Base-by-base conservation (phyloP, 2,888 invertebrate genomes). In the Drosophila limbata region DNA sequence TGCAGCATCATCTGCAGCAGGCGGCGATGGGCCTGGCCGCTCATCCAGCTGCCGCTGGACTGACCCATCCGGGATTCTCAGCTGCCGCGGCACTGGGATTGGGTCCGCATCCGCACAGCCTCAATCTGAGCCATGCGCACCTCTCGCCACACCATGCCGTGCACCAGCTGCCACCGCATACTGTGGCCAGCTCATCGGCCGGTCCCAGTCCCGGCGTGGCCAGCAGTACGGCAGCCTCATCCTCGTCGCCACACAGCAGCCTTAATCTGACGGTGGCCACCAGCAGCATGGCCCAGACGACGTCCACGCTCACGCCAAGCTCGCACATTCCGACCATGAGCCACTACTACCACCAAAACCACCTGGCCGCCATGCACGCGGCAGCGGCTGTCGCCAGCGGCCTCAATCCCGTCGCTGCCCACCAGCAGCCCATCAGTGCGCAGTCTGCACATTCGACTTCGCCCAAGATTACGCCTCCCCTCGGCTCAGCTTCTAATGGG, bases 261-360 rank as follows among this genome's bases (percentile, higher is more conserved):
- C 79, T 91, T 9, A 91, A 91, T 45, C 73, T 90, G 15, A 86
- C 91, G 13, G 80, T 88, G 25, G 88, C 88, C 42, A 77, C 81
- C 56, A 88, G 83, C 70, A 80, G 84, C 35, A 73, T 81, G 73
- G 84, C 88, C 1, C 77, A 69, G 28, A 84, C 84, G 3, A 81
- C 83, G 35, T 66, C 89, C 31, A 88, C 90, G 25, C 80, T 84
- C 31, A 81, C 84, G 35, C 77, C 81, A 51, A 85, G 90, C 51
- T 84, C 90, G 56, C 91, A 92, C 88, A 92, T 92, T 90, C 90
- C 92, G 76, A 84, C 87, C 61, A 90, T 91, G 88, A 91, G 87
- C 59, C 91, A 88, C 79, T 91, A 91, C 63, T 92, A 92, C 64
- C 79, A 90, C 35, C 90, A 90, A 59, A 85, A 89, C 33, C 91